Conservation (phyloP, 2,113 vertebrate genomes). For the Danionella cerebrum region DNA sequence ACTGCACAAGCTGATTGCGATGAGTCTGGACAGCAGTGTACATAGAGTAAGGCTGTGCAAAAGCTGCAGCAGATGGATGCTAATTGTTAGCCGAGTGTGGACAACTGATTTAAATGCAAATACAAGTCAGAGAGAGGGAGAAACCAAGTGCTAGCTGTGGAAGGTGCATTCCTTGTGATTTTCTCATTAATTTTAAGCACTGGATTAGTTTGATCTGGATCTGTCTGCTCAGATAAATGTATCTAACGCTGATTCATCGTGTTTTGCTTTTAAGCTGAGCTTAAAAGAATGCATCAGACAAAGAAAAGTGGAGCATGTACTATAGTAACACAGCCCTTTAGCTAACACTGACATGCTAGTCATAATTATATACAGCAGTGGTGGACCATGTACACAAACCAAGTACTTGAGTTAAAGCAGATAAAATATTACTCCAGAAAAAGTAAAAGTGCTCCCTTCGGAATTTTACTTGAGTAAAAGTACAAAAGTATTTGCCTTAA, state of each 20-base stretch:
- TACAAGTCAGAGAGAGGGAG: background rate
- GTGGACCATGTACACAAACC: too few relatives aligned
- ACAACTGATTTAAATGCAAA: constrained; percentile 33
- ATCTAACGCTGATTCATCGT: background rate
- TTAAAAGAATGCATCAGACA: too few relatives aligned
- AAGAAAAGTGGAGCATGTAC: too few relatives aligned
- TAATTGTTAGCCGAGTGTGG: constrained; percentile 42
- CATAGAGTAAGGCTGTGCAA: constrained; percentile 41
- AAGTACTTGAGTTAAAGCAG: too few relatives aligned
- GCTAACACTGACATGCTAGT: too few relatives aligned
- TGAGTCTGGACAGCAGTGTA: constrained; percentile 41
- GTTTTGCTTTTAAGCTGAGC: background rate
- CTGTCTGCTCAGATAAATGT: background rate
- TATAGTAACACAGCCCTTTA: too few relatives aligned
- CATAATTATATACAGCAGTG: too few relatives aligned
- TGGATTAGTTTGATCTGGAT: constrained; percentile 1
- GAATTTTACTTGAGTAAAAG: too few relatives aligned
- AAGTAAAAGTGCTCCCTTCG: too few relatives aligned
- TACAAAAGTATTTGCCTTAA: too few relatives aligned
- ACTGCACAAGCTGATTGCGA: constrained; percentile 42
- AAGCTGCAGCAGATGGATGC: constrained; percentile 51
- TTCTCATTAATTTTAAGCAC: constrained; percentile 16
- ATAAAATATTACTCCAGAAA: too few relatives aligned
- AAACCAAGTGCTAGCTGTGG: constrained; percentile 14
- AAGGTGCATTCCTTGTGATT: background rate